Evolutionary conservation across 2,797 vertebrate species (phyloP).

Genomic region (Notoglanidium macrostoma): DNA sequence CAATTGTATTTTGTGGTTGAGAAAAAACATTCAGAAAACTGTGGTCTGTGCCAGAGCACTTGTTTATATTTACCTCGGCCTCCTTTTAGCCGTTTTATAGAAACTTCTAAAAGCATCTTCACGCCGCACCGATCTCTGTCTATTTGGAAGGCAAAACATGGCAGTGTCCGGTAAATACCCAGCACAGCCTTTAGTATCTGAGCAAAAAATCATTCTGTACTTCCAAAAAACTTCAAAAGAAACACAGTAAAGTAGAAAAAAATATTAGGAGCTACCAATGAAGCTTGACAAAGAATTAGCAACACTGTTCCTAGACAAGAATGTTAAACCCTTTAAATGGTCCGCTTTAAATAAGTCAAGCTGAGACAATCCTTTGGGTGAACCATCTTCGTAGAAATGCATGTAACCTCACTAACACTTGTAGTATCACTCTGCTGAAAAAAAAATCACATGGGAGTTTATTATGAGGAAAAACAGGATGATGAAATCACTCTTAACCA

Average conservation of each 20-base stretch:
- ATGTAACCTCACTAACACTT: not conserved
- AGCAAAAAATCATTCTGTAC: not conserved
- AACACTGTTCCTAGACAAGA: not conserved
- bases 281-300: not conserved
- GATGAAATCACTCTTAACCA: not conserved
- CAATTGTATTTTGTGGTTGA: not conserved
- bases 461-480: too few relatives aligned
- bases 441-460: not conserved
- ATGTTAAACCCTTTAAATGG: not conserved
- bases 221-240: not conserved
- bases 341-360: not conserved
- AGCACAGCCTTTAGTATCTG: too few relatives aligned
- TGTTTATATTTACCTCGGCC: not conserved
- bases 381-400: not conserved
- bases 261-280: not conserved
- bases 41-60: not conserved
- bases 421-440: not conserved
- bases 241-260: not conserved
- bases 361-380: not conserved
- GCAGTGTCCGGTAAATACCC: not conserved
- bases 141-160: not conserved
- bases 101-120: not conserved
- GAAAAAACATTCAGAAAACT: too few relatives aligned
- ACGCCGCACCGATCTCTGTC: not conserved
- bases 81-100: not conserved